phyloP scores from a whole-genome alignment of 2,797 vertebrate species.

The Enteromius argenteus region DNA sequence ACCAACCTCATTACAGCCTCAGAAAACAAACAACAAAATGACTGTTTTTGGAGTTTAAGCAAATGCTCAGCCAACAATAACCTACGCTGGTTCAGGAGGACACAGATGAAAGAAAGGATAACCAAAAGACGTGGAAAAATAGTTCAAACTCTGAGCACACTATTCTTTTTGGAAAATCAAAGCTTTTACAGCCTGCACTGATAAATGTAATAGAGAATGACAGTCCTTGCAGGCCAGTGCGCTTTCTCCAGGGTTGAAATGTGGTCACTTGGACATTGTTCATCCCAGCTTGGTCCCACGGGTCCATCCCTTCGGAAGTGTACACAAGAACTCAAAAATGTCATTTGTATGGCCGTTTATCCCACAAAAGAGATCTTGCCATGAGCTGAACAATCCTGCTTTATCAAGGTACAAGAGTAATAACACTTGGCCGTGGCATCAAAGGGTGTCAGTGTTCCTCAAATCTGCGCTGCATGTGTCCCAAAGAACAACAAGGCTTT shows the following conservation, averaged over 20 bases:
- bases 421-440: conserved; percentile 62
- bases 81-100: conserved; percentile 47
- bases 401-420: conserved; percentile 63
- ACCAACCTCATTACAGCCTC: conserved; percentile 52
- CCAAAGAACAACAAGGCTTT: conserved; percentile 66
- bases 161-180: conserved; percentile 47
- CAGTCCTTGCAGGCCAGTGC: conserved; percentile 21
- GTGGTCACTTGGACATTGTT: conserved; percentile 45
- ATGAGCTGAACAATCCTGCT: conserved; percentile 59
- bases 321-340: conserved; percentile 37
- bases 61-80: conserved; percentile 52
- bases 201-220: conserved; percentile 50
- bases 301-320: conserved; percentile 25
- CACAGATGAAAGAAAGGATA: conserved; percentile 60
- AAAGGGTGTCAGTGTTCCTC: conserved; percentile 60
- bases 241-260: conserved; percentile 46
- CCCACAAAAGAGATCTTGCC: conserved; percentile 50
- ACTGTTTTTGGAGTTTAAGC: conserved; percentile 40
- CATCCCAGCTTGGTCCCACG: conserved; percentile 52
- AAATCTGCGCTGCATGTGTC: conserved; percentile 61
- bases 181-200: conserved; percentile 46
- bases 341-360: conserved; percentile 43
- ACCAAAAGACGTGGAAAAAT: conserved; percentile 54
- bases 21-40: conserved; percentile 58
- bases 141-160: conserved; percentile 51